Evolutionary conservation across 2,888 invertebrate genomes (phyloP), one percentile per base, ranked within the genome.

Genomic region (Ophion slaviceki): DNA sequence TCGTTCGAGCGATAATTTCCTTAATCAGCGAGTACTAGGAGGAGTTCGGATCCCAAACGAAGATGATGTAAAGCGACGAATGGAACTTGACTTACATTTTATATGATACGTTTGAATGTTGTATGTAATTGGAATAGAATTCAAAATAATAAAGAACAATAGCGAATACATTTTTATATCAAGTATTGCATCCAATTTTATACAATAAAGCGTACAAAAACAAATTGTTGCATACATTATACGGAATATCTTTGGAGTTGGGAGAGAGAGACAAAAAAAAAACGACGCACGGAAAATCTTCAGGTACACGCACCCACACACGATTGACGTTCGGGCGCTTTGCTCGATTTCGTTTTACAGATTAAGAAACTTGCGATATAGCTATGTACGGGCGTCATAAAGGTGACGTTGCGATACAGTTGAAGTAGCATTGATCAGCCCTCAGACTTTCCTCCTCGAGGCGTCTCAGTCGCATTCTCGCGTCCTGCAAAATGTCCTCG

Each of bases 71-170:
- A 90, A 90, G 90, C 90, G 83, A 89, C 82, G 78, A 91, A 91
- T 86, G 91, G 90, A 91, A 88, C 90, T 91, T 92, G 91, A 93
- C 91, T 92, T 91, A 92, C 92, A 93, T 93, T 94, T 94, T 93
- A 92, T 94, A 94, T 92, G 90, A 91, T 92, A 93, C 91, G 91
- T 92, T 92, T 93, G 87, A 93, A 92, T 94, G 93, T 93, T 93
- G 91, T 92, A 93, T 93, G 93, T 94, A 93, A 93, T 93, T 90
- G 92, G 90, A 90, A 90, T 93, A 92, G 91, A 91, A 90, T 90
- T 91, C 89, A 89, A 89, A 86, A 85, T 88, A 88, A 88, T 86
- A 86, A 87, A 89, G 88, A 88, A 85, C 83, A 85, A 88, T 93
- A 93, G 92, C 90, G 90, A 90, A 90, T 91, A 93, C 91, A 92